Conservation (phyloP, 2,888 invertebrate species). For the Fabriciana adippe region DNA sequence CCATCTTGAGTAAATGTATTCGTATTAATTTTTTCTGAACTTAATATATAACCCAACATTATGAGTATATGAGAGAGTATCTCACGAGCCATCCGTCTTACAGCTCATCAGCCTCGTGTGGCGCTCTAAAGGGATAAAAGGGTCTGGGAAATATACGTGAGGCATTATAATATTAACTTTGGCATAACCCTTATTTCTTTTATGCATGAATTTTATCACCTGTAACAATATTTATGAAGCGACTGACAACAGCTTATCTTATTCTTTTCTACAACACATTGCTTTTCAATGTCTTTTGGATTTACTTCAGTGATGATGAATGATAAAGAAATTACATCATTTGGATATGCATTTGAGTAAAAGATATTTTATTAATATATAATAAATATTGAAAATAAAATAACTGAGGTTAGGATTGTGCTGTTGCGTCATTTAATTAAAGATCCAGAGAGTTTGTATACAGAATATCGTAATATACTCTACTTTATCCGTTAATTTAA, state of each 20-base stretch:
- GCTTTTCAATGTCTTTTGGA: not conserved
- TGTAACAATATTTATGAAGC: constrained; percentile 23
- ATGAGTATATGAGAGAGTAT: constrained; percentile 31
- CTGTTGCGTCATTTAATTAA: too few species aligned
- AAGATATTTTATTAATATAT: too few species aligned
- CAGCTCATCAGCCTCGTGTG: constrained; percentile 36
- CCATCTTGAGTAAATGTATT: constrained; percentile 19
- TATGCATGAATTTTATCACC: constrained; percentile 20
- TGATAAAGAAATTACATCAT: too few species aligned
- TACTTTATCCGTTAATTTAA: too few species aligned
- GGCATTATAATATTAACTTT: constrained; percentile 34
- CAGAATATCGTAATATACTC: too few species aligned
- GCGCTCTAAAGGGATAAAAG: constrained; percentile 36
- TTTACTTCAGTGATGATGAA: not conserved
- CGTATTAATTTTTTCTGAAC: constrained; percentile 23
- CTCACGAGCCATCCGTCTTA: constrained; percentile 35
- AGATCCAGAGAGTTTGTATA: too few species aligned
- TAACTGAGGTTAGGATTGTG: too few species aligned
- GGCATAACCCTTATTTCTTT: constrained; percentile 20
- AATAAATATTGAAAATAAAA: too few species aligned
- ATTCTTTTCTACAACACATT: constrained; percentile 2
- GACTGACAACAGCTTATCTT: constrained; percentile 2
- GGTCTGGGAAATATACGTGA: constrained; percentile 34
- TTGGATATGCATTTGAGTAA: too few species aligned
- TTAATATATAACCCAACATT: constrained; percentile 30